These are phyloP conservation scores for Lontra canadensis DNA, from an alignment of 2,113 vertebrate species.

Conservation along the genomic window DNA sequence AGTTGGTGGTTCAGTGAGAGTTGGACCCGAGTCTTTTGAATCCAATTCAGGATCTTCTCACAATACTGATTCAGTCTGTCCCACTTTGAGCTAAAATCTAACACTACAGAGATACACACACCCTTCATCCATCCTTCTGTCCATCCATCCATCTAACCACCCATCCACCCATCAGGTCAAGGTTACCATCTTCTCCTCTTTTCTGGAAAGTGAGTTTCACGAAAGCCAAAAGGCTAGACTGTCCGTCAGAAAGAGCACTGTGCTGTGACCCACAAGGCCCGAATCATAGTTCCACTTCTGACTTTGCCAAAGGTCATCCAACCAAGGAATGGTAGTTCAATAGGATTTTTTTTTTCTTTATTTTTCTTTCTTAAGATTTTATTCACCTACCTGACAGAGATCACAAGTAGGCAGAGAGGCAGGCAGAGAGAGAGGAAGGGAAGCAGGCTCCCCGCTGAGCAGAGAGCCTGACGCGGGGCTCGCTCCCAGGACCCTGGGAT, in stretches of 20 bases:
- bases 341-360: neutral
- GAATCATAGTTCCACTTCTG: no score
- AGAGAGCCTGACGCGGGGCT: no score
- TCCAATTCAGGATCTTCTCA: neutral
- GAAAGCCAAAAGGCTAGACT: neutral
- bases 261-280: neutral
- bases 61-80: neutral
- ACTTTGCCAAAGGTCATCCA: neutral
- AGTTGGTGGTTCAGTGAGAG: neutral
- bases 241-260: neutral
- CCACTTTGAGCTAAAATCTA: neutral
- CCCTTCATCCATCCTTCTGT: accelerated
- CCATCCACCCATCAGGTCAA: neutral
- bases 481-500: no score
- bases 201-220: neutral
- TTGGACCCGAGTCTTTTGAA: neutral
- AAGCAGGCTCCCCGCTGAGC: no score
- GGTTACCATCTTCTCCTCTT: neutral
- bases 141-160: neutral
- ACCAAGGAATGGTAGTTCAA: neutral
- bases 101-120: neutral
- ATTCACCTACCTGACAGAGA: no score
- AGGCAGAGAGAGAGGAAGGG: no score
- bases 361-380: no score
- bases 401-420: no score